phyloP scores from a whole-genome alignment of 2,113 vertebrate species.

The Conger conger region DNA sequence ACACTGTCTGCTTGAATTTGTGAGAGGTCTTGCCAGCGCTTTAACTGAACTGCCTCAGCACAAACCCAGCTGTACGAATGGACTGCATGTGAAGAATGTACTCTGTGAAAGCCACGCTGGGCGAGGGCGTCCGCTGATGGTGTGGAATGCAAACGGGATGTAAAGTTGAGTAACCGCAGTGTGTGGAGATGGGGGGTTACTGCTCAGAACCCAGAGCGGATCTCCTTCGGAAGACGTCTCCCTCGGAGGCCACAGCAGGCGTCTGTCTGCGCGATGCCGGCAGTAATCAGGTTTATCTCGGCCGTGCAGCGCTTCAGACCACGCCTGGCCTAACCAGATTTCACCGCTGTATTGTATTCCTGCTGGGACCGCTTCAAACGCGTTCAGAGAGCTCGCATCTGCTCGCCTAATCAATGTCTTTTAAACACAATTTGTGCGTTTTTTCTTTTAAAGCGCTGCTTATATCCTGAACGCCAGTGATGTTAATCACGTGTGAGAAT shows the following conservation, averaged over 20 bases:
- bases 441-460: background rate
- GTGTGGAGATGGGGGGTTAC: background rate
- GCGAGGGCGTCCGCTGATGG: no score
- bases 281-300: conserved; percentile 22
- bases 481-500: conserved; percentile 23
- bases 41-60: no score
- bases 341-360: conserved; percentile 8
- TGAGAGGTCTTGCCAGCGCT: no score
- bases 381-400: conserved; percentile 1
- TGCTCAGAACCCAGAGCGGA: background rate
- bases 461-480: background rate
- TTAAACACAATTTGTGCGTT: background rate
- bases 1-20: no score
- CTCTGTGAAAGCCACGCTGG: no score
- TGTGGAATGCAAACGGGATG: no score
- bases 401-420: conserved; percentile 22
- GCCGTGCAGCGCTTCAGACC: background rate
- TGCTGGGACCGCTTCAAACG: background rate
- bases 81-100: no score
- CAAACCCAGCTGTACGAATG: no score
- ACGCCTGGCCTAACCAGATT: conserved; percentile 17
- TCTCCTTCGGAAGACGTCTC: background rate
- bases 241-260: background rate
- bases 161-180: background rate
- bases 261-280: background rate